Evolutionary conservation across 2,888 invertebrate genomes (phyloP), one percentile per base, ranked within the genome.

Genomic region (Volucella bombylans): DNA sequence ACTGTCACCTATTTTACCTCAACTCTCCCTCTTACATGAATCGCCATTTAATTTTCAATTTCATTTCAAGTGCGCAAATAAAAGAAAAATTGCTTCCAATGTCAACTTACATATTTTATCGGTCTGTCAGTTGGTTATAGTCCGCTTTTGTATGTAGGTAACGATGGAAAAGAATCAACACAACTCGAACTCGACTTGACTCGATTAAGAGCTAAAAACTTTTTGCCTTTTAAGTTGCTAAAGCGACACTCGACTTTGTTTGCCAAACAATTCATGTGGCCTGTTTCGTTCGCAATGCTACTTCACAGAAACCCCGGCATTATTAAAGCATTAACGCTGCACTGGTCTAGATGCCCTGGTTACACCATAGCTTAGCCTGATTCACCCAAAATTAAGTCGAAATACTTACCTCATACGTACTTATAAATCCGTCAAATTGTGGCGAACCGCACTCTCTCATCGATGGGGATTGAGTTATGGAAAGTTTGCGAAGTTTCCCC

Each of bases 221-320:
- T 72, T 31, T 31, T 76, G 23, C 76, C 72, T 77, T 81, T 80
- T 80, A 77, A 85, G 67, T 81, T 68, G 62, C 80, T 85, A 81
- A 85, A 80, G 57, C 85, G 68, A 76, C 81, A 81, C 85, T 85
- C 71, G 81, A 81, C 72, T 52, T 52, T 85, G 85, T 85, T 85
- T 85, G 81, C 81, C 57, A 47, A 85, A 77, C 85, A 85, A 85
- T 85, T 81, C 76, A 85, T 81, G 67, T 77, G 76, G 71, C 85
- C 85, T 85, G 85, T 85, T 81, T 85, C 59, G 57, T 54, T 74
- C 71, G 74, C 61, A 59, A 64, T 61, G 52, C 49, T 12, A 69
- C 71, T 62, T 54, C 39, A 14, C 41, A 14, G 11, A 9, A 31
- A 31, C 31, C 74, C 10, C 43, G 65, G 81, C 61, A 72, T 77